These are phyloP conservation scores for Plebejus melissa DNA, from an alignment of 2,888 invertebrate genomes.

Conservation along the genomic window DNA sequence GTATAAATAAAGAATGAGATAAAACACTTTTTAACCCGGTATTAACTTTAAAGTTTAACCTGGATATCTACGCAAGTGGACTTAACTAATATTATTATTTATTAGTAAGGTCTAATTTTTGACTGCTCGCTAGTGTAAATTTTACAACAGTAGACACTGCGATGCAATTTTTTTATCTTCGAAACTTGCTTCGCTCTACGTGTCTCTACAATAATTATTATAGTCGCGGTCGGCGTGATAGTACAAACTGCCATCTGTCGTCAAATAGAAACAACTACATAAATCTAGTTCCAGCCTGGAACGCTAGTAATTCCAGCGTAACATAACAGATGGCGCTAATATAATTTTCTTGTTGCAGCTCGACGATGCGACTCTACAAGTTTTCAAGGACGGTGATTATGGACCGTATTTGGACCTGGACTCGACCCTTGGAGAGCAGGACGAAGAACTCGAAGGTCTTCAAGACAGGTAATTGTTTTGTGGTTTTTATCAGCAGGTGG, in stretches of 20 bases:
- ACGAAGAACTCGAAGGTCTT: conserved; percentile 98
- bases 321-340: conserved; percentile 16
- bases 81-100: too few relatives aligned
- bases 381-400: conserved; percentile 98
- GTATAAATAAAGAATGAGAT: too few relatives aligned
- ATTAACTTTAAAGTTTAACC: too few relatives aligned
- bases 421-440: conserved; percentile 96
- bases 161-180: too few relatives aligned
- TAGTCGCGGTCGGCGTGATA: neutral
- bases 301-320: neutral
- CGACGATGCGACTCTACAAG: conserved; percentile 97
- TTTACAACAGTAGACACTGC: neutral
- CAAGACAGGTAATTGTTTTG: conserved; percentile 87
- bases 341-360: conserved; percentile 83
- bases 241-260: neutral
- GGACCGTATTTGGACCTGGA: conserved; percentile 98
- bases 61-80: too few relatives aligned
- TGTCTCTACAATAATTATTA: neutral
- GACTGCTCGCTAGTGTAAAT: neutral
- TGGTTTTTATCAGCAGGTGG: neutral
- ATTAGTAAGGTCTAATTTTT: too few relatives aligned
- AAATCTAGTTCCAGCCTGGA: neutral
- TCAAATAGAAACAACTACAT: neutral
- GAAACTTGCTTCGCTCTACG: neutral
- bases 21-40: too few relatives aligned